phyloP scores from a whole-genome alignment of 1,140 invertebrate species.

The Drosophila triauraria region DNA sequence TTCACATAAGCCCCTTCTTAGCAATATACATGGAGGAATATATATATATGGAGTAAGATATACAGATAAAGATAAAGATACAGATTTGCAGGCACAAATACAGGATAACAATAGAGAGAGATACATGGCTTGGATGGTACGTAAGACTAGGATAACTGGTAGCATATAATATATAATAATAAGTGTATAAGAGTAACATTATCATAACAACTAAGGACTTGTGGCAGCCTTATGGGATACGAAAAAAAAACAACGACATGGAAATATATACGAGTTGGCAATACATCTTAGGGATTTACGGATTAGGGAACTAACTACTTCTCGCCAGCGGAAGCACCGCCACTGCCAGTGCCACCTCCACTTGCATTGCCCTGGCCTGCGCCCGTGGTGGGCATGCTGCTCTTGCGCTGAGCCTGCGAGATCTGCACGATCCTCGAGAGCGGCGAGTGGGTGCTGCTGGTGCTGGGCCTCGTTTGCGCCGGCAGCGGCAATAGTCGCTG shows the following conservation, averaged over 20 bases:
- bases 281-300: slow-evolving; percentile 20
- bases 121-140: slow-evolving; percentile 16
- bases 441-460: slow-evolving; percentile 81
- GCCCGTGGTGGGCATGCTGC: slow-evolving; percentile 68
- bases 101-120: slow-evolving; percentile 40
- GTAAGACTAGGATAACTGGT: slow-evolving; percentile 44
- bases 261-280: slow-evolving; percentile 33
- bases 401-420: slow-evolving; percentile 81
- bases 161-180: neutral
- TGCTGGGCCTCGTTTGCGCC: slow-evolving; percentile 58
- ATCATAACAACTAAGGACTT: slow-evolving; percentile 41
- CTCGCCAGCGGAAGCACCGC: neutral
- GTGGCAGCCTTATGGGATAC: slow-evolving; percentile 38
- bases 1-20: slow-evolving; percentile 51
- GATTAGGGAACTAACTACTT: slow-evolving; percentile 15
- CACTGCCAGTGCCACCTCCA: neutral
- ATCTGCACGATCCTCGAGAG: slow-evolving; percentile 82
- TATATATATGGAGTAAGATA: slow-evolving; percentile 21
- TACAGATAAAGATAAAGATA: slow-evolving; percentile 13
- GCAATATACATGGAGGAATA: slow-evolving; percentile 30
- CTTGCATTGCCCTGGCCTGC: neutral
- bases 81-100: slow-evolving; percentile 30
- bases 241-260: slow-evolving; percentile 16
- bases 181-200: slow-evolving; percentile 16
- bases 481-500: slow-evolving; percentile 63